A percentile compares a stretch with the other conserved stretches of the same genome.
Evolutionary conservation across 2,797 vertebrate species (phyloP).

Genomic region (Mastacembelus armatus): DNA sequence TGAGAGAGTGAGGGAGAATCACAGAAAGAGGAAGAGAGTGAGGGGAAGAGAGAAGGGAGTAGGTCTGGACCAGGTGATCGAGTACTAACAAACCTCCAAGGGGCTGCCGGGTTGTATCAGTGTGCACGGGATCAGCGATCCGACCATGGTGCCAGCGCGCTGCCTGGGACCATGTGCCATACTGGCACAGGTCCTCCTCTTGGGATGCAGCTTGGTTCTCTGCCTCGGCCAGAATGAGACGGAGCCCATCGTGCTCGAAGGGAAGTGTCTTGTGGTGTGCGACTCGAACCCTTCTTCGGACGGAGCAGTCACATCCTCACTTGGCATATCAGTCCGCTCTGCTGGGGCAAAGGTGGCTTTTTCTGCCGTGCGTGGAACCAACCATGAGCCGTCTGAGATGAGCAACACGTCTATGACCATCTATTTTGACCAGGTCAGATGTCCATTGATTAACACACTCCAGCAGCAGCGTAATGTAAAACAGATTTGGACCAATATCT

Average conservation of each 20-base stretch:
- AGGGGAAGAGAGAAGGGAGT: constrained; percentile 64
- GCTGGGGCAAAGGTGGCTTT: constrained; percentile 92
- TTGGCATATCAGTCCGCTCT: constrained; percentile 94
- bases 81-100: constrained; percentile 85
- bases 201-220: constrained; percentile 83
- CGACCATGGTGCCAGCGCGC: constrained; percentile 85
- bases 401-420: constrained; percentile 97
- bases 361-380: constrained; percentile 88
- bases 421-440: constrained; percentile 95
- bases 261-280: constrained; percentile 98
- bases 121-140: constrained; percentile 82
- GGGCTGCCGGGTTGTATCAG: constrained; percentile 82
- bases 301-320: constrained; percentile 94
- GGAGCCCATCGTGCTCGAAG: constrained; percentile 97
- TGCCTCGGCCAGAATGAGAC: constrained; percentile 95
- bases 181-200: constrained; percentile 86
- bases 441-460: constrained; percentile 1
- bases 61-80: constrained; percentile 85
- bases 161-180: constrained; percentile 85
- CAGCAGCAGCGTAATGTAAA: neutral
- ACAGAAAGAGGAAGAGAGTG: constrained; percentile 65
- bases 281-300: constrained; percentile 98
- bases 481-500: neutral
- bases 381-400: constrained; percentile 96
- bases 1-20: constrained; percentile 75